A percentile compares a stretch with the other conserved stretches of the same genome.
These are phyloP conservation scores for Notolabrus celidotus DNA, from an alignment of 2,797 vertebrate species.

Conservation along the genomic window DNA sequence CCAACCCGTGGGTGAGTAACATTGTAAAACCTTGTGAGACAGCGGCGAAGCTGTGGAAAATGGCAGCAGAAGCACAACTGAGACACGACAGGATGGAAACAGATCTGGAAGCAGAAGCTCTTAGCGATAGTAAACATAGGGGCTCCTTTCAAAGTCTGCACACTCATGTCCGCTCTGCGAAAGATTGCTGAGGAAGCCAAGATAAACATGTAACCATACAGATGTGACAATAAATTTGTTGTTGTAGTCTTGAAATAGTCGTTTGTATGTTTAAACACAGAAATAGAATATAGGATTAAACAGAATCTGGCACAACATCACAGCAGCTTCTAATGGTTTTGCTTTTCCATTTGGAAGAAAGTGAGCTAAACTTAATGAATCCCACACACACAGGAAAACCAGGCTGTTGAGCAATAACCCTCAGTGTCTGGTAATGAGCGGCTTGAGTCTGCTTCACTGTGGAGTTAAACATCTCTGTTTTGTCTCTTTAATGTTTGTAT, in stretches of 20 bases:
- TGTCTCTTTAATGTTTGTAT: slow-evolving; percentile 16
- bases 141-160: slow-evolving; percentile 52
- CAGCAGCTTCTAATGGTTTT: slow-evolving; percentile 56
- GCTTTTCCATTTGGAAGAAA: slow-evolving; percentile 63
- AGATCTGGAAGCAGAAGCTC: slow-evolving; percentile 72
- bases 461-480: slow-evolving; percentile 40
- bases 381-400: slow-evolving; percentile 66
- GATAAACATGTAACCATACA: slow-evolving; percentile 48
- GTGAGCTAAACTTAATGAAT: slow-evolving; percentile 65
- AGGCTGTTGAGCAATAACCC: slow-evolving; percentile 50
- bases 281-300: slow-evolving; percentile 52
- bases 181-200: slow-evolving; percentile 47
- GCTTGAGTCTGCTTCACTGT: slow-evolving; percentile 37
- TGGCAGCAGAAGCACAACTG: slow-evolving; percentile 69
- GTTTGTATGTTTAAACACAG: slow-evolving; percentile 48
- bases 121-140: slow-evolving; percentile 75
- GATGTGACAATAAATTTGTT: slow-evolving; percentile 61
- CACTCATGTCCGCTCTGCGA: slow-evolving; percentile 46
- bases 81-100: slow-evolving; percentile 81
- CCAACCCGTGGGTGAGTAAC: slow-evolving; percentile 48
- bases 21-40: slow-evolving; percentile 67
- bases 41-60: slow-evolving; percentile 81
- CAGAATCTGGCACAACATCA: slow-evolving; percentile 63
- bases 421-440: slow-evolving; percentile 54
- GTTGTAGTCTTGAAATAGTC: slow-evolving; percentile 52